These are phyloP conservation scores for Anoplopoma fimbria DNA, from an alignment of 2,113 vertebrate species.

Conservation along the genomic window DNA sequence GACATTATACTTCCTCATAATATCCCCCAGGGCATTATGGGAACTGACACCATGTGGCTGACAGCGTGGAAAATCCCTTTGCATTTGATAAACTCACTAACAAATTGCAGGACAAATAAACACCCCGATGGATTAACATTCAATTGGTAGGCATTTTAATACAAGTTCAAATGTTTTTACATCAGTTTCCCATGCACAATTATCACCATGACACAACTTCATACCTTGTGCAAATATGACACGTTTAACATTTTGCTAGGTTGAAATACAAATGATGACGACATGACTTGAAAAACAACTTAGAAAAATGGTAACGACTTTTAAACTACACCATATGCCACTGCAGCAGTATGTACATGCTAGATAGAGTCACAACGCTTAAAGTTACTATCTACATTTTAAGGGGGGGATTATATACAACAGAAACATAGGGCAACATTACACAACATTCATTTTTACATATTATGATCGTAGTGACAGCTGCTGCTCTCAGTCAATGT, in stretches of 20 bases:
- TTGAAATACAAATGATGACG: too few relatives aligned
- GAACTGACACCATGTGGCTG: neutral
- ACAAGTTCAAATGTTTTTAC: neutral
- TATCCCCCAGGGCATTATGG: neutral
- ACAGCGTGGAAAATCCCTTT: neutral
- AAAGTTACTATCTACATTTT: neutral
- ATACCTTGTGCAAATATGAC: neutral
- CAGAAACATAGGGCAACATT: neutral
- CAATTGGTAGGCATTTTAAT: neutral
- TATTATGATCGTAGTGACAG: neutral
- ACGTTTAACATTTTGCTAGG: too few relatives aligned
- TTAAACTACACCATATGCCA: too few relatives aligned
- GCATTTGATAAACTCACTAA: neutral
- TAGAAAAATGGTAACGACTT: too few relatives aligned
- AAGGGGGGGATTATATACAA: neutral
- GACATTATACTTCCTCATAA: slow-evolving; percentile 1
- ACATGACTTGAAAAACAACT: too few relatives aligned
- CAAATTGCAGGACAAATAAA: neutral
- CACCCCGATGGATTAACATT: neutral
- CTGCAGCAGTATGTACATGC: neutral
- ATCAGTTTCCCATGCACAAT: neutral
- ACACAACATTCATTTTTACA: neutral
- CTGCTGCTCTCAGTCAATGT: neutral
- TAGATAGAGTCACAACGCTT: neutral
- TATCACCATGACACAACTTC: neutral